Percentiles rank a stretch among this genome's conserved stretches.
These are phyloP conservation scores for Scolopax mira DNA, from an alignment of 2,113 vertebrate species.

Conservation along the genomic window DNA sequence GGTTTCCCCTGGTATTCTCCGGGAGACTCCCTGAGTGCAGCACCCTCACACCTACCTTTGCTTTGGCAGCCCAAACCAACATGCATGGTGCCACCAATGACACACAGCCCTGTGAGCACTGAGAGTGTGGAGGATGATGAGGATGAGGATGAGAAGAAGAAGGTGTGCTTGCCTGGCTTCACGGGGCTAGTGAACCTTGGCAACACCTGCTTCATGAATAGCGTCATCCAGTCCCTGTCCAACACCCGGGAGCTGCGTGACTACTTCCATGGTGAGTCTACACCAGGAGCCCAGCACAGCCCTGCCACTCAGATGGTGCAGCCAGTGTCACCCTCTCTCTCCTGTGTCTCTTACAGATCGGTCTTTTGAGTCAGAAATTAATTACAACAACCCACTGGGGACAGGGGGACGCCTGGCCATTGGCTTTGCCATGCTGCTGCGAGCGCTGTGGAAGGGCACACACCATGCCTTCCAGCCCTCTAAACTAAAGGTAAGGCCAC, in stretches of 20 bases:
- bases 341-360: slow-evolving; percentile 76
- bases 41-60: background rate
- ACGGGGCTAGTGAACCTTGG: slow-evolving; percentile 95
- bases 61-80: slow-evolving; percentile 89
- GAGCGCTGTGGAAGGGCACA: slow-evolving; percentile 95
- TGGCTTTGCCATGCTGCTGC: slow-evolving; percentile 91
- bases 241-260: slow-evolving; percentile 97
- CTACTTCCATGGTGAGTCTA: slow-evolving; percentile 91
- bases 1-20: background rate
- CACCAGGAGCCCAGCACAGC: background rate
- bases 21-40: background rate
- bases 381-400: slow-evolving; percentile 94
- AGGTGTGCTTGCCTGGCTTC: slow-evolving; percentile 93
- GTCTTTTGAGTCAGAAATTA: slow-evolving; percentile 94
- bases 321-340: background rate
- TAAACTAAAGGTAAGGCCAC: slow-evolving; percentile 87
- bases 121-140: slow-evolving; percentile 84
- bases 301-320: background rate
- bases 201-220: slow-evolving; percentile 99
- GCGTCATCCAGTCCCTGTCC: slow-evolving; percentile 95
- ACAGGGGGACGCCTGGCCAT: slow-evolving; percentile 93
- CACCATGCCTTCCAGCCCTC: slow-evolving; percentile 98
- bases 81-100: slow-evolving; percentile 98
- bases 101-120: slow-evolving; percentile 82
- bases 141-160: slow-evolving; percentile 93